Percentiles rank a stretch among this genome's conserved stretches.
These are phyloP conservation scores for Caerostris extrusa DNA, from an alignment of 1,140 invertebrate species.

Conservation along the genomic window DNA sequence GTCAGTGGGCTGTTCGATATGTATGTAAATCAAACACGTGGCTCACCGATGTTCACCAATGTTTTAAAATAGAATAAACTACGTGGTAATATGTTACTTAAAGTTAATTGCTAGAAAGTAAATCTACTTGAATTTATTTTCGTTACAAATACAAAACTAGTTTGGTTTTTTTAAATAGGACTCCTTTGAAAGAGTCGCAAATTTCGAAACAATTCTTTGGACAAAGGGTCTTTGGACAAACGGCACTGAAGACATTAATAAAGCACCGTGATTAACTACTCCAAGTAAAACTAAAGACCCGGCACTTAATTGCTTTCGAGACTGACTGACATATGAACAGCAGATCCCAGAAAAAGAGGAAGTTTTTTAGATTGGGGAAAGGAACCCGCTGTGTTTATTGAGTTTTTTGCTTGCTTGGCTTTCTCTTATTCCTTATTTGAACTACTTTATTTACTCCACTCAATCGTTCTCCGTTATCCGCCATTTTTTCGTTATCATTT, in stretches of 20 bases:
- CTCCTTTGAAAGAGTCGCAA: not conserved
- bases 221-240: not conserved
- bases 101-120: not conserved
- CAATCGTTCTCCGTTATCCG: conserved; percentile 45
- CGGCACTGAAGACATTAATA: not conserved
- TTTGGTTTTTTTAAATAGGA: not conserved
- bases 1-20: too few relatives aligned
- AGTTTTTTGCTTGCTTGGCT: not conserved
- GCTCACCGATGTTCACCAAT: too few relatives aligned
- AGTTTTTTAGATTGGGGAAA: not conserved
- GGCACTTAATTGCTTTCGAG: not conserved
- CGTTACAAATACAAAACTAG: not conserved
- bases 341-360: not conserved
- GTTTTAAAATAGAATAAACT: too few relatives aligned
- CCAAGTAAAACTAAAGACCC: not conserved
- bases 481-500: not conserved
- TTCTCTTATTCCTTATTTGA: not conserved
- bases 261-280: not conserved
- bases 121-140: not conserved
- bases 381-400: conserved; percentile 21
- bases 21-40: too few relatives aligned
- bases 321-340: not conserved
- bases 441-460: conserved; percentile 20
- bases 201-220: not conserved
- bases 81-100: not conserved